Percentiles rank a stretch among this genome's conserved stretches.
Evolutionary conservation across 2,888 invertebrate species (phyloP).

Genomic region (Nebria brevicollis): DNA sequence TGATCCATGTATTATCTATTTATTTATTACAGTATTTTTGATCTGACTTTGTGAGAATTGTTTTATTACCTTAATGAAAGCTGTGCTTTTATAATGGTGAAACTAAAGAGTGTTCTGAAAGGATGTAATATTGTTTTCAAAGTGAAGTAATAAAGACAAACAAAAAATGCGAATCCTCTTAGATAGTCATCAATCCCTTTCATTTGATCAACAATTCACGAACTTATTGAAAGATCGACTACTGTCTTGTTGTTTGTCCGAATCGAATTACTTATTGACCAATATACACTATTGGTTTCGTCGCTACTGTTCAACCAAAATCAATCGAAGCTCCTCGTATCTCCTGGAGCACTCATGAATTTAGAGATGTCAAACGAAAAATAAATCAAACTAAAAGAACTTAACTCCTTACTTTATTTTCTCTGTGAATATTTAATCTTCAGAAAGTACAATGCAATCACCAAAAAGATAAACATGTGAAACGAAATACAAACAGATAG

Average conservation of each 20-base stretch:
- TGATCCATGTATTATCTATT: too few species aligned
- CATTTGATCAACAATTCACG: neutral
- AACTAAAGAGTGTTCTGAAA: neutral
- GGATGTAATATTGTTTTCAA: neutral
- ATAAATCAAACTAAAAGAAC: too few species aligned
- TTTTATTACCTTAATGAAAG: neutral
- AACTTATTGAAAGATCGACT: neutral
- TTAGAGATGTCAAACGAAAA: neutral
- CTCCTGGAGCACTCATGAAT: neutral
- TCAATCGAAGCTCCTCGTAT: neutral
- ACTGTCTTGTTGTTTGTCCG: neutral
- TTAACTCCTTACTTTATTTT: too few species aligned
- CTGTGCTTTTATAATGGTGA: neutral
- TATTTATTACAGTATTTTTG: too few species aligned
- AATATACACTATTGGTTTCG: neutral
- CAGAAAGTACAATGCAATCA: too few species aligned
- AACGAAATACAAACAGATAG: too few species aligned
- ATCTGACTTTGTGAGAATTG: too few species aligned
- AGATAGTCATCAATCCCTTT: neutral
- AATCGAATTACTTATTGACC: slow-evolving; percentile 1
- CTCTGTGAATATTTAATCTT: too few species aligned
- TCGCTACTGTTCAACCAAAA: neutral
- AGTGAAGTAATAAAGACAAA: neutral
- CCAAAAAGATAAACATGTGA: too few species aligned
- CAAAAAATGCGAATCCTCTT: neutral